Conservation (phyloP, 2,113 vertebrate species). For the Pleuronectes platessa region DNA sequence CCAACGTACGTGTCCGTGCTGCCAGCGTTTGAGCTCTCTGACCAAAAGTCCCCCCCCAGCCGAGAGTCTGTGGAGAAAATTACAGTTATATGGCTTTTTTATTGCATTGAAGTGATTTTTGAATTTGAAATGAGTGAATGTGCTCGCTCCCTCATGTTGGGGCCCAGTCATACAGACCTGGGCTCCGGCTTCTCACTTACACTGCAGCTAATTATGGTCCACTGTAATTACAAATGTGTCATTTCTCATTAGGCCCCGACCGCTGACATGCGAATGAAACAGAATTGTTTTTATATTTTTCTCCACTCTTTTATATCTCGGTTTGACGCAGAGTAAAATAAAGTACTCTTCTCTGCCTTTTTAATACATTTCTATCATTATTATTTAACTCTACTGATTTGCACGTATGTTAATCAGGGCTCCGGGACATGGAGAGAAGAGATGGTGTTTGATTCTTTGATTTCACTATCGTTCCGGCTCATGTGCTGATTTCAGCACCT, state of each 20-base stretch:
- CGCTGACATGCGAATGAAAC: conserved; percentile 65
- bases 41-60: conserved; percentile 16
- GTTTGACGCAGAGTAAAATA: conserved; percentile 16
- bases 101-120: not conserved
- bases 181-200: conserved; percentile 67
- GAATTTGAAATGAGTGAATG: conserved; percentile 6
- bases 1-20: conserved; percentile 39
- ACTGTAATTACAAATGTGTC: conserved; percentile 79
- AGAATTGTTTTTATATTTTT: conserved; percentile 27
- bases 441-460: conserved; percentile 20
- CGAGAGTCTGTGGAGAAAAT: conserved; percentile 4
- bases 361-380: conserved; percentile 49
- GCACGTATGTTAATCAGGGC: conserved; percentile 56
- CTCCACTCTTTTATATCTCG: conserved; percentile 27
- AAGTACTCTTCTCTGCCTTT: conserved; percentile 30
- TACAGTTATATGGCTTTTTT: not conserved
- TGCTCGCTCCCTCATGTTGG: not conserved
- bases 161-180: conserved; percentile 42
- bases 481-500: not conserved
- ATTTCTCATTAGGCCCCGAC: conserved; percentile 74
- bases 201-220: conserved; percentile 72
- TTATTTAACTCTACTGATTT: conserved; percentile 54
- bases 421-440: conserved; percentile 28
- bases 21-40: conserved; percentile 22
- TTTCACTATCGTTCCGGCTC: conserved; percentile 2